These are phyloP conservation scores for Laticauda laticaudata DNA, from an alignment of 2,113 vertebrate species.

Conservation along the genomic window DNA sequence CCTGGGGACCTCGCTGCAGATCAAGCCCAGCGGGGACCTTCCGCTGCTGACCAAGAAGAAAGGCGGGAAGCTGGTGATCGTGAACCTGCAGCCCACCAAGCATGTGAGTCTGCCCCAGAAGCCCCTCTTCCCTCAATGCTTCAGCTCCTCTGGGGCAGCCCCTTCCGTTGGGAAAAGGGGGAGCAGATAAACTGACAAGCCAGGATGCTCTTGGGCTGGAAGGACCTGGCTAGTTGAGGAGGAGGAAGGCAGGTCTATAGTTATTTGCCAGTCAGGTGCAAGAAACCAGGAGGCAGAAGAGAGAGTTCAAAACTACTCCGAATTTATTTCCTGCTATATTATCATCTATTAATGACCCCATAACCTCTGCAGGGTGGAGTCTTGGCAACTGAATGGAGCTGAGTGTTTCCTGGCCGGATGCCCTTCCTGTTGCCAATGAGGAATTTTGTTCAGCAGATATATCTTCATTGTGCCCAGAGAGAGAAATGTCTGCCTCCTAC, in stretches of 20 bases:
- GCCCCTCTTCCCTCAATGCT: fast-evolving
- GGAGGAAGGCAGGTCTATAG: neutral
- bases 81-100: constrained; percentile 95
- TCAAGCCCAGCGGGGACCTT: constrained; percentile 94
- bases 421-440: no score
- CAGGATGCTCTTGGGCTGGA: neutral
- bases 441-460: no score
- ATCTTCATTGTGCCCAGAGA: no score
- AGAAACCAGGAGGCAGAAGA: no score
- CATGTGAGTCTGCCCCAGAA: constrained; percentile 75
- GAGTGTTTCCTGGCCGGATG: no score
- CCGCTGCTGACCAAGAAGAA: constrained; percentile 92
- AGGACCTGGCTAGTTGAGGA: neutral
- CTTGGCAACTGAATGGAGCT: no score
- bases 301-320: no score
- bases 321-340: no score
- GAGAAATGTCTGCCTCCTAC: no score
- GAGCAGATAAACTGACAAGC: neutral
- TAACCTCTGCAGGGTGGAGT: no score
- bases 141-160: neutral
- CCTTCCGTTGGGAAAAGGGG: neutral
- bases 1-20: constrained; percentile 93
- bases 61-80: constrained; percentile 88
- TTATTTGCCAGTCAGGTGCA: neutral
- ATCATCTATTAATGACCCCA: no score